Conservation (phyloP, 2,888 invertebrate genomes). For the Pterobdella sp. region DNA sequence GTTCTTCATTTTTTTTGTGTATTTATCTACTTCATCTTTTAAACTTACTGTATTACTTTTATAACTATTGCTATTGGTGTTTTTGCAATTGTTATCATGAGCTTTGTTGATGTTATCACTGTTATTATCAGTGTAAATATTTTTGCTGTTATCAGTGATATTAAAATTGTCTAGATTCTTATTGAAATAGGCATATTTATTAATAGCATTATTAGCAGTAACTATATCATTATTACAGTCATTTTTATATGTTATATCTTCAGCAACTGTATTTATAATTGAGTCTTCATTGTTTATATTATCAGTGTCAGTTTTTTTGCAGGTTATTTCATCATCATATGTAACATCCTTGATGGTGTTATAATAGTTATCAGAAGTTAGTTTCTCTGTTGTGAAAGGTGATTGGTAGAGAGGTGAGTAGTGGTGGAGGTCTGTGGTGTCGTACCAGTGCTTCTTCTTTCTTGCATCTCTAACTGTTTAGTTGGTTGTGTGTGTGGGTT, state of each 20-base stretch:
- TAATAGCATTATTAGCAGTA: not conserved
- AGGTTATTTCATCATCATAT: not conserved
- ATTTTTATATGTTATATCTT: not conserved
- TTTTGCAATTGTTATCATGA: not conserved
- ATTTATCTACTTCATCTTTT: not conserved
- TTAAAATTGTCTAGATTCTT: not conserved
- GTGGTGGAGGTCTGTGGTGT: too few species aligned
- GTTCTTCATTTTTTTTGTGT: not conserved
- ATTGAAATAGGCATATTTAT: constrained; percentile 16
- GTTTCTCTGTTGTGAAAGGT: too few species aligned
- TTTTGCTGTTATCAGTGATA: not conserved
- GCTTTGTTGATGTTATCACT: not conserved
- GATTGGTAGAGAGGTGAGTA: too few species aligned
- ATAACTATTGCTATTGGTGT: not conserved
- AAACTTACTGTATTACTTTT: not conserved
- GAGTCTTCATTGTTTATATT: not conserved
- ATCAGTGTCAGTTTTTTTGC: not conserved
- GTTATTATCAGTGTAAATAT: constrained; percentile 8
- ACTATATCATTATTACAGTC: not conserved
- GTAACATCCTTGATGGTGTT: not conserved
- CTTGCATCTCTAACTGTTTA: too few species aligned
- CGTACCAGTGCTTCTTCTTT: too few species aligned
- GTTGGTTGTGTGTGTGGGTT: too few species aligned
- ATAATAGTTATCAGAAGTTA: not conserved
- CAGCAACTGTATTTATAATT: not conserved